Percentiles rank a stretch among this genome's conserved stretches.
Conservation (phyloP, 2,888 invertebrate species). For the Branchinecta sandiegonensis region DNA sequence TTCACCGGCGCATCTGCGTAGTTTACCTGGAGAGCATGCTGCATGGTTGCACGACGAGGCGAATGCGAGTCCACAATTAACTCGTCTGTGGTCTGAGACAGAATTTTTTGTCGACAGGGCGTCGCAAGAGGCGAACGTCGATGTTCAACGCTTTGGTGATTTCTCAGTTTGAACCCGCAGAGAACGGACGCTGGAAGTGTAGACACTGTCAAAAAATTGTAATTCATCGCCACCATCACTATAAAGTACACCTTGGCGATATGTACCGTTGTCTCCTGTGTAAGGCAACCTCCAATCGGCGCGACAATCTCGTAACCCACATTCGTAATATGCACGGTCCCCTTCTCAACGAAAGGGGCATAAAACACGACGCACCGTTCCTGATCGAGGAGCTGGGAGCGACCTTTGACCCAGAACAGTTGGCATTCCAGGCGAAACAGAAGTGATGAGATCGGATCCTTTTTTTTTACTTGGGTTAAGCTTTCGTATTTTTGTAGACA, state of each 20-base stretch:
- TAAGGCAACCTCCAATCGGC: constrained; percentile 3
- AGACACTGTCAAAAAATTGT: constrained; percentile 9
- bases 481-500: too few species aligned
- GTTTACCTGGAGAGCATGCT: constrained; percentile 8
- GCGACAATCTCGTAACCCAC: constrained; percentile 2
- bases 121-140: constrained; percentile 15
- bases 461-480: too few species aligned
- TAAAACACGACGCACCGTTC: constrained; percentile 10
- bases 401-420: not conserved
- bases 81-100: constrained; percentile 17
- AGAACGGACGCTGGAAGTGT: constrained; percentile 14
- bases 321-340: constrained; percentile 8
- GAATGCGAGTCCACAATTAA: constrained; percentile 11
- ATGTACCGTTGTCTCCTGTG: constrained; percentile 10
- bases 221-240: constrained; percentile 7
- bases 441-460: too few species aligned
- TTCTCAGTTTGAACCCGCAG: constrained; percentile 14
- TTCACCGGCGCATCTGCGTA: not conserved
- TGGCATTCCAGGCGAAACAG: too few species aligned
- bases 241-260: constrained; percentile 9
- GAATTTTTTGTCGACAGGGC: constrained; percentile 14
- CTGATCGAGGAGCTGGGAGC: constrained; percentile 1
- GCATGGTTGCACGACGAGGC: not conserved
- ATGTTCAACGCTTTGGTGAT: constrained; percentile 16
- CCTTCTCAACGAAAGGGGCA: not conserved